Conservation (phyloP, 1,140 invertebrate genomes). For the Belonocnema kinseyi region DNA sequence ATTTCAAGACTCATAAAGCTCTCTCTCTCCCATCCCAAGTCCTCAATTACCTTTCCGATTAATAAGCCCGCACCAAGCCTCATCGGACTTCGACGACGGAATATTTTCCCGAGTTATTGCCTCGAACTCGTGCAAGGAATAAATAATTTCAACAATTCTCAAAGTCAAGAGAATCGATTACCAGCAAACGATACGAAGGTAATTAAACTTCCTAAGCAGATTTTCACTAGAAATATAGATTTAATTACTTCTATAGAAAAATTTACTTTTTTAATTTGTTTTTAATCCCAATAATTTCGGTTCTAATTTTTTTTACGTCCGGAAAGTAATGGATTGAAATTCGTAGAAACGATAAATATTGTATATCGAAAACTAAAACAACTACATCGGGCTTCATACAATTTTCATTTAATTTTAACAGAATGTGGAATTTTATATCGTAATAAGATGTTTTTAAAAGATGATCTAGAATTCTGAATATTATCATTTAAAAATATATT, state of each 20-base stretch:
- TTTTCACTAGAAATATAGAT: not conserved
- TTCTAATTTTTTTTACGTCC: no score
- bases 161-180: constrained; percentile 2
- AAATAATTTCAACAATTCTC: constrained; percentile 3
- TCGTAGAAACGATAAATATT: no score
- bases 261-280: no score
- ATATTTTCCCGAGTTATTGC: constrained; percentile 49
- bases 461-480: no score
- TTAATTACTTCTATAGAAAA: not conserved
- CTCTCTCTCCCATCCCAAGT: constrained; percentile 44
- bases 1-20: constrained; percentile 70
- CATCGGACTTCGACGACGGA: constrained; percentile 59
- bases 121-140: constrained; percentile 5
- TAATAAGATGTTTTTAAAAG: no score
- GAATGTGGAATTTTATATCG: no score
- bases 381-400: no score
- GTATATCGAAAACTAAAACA: no score
- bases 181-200: not conserved
- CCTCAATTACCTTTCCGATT: constrained; percentile 62
- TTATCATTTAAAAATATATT: no score
- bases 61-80: constrained; percentile 67
- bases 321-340: no score
- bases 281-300: no score
- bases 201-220: not conserved
- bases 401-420: no score